phyloP scores from a whole-genome alignment of 2,113 vertebrate genomes.

The Spheniscus mendiculus region DNA sequence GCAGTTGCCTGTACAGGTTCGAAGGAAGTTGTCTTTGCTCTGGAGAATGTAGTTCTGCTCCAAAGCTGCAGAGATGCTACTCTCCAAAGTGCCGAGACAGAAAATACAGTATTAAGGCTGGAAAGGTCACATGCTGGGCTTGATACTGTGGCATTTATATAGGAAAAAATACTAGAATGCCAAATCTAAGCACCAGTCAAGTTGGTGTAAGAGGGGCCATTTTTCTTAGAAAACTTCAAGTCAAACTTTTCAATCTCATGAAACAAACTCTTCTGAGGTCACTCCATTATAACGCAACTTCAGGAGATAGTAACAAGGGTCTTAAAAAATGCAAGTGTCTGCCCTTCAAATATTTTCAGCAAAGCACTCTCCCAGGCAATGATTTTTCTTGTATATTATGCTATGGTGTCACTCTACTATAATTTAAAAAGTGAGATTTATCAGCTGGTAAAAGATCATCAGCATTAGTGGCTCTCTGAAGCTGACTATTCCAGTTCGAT shows the following conservation, averaged over 20 bases:
- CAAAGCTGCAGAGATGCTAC: neutral
- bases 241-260: neutral
- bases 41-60: neutral
- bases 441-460: neutral
- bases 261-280: neutral
- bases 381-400: neutral
- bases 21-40: neutral
- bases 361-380: neutral
- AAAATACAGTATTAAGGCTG: neutral
- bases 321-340: neutral
- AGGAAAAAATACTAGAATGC: neutral
- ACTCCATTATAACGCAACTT: neutral
- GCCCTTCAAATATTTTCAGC: neutral
- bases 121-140: neutral
- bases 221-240: neutral
- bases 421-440: neutral
- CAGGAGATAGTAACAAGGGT: neutral
- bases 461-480: neutral
- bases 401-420: neutral
- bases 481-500: neutral
- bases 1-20: neutral
- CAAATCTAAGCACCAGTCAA: neutral
- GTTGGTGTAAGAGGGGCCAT: neutral
- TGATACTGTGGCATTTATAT: neutral
- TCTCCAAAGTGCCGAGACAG: neutral